Percentiles rank a stretch among this genome's conserved stretches.
Conservation (phyloP, 1,140 invertebrate species). For the Drosophila nikananu region DNA sequence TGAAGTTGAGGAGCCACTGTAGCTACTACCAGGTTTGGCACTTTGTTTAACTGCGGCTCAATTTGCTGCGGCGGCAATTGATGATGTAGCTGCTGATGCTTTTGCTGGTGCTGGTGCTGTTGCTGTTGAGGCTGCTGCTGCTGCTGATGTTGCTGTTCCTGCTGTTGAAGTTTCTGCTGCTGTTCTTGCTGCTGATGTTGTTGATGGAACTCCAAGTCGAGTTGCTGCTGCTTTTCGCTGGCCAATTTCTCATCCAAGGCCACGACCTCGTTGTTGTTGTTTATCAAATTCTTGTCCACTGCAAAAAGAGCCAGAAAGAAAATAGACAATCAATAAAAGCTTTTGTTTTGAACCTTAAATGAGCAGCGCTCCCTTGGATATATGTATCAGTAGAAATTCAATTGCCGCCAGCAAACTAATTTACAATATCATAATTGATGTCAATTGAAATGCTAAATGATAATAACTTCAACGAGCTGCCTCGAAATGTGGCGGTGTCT, state of each 20-base stretch:
- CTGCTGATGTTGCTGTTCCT: conserved; percentile 32
- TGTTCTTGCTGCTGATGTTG: conserved; percentile 40
- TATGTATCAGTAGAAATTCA: conserved; percentile 23
- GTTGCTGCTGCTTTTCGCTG: conserved; percentile 39
- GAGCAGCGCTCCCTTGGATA: conserved; percentile 5
- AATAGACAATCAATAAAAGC: conserved; percentile 23
- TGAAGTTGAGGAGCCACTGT: conserved; percentile 63
- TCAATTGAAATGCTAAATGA: conserved; percentile 75
- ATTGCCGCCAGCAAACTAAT: conserved; percentile 70
- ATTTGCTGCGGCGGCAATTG: conserved; percentile 26
- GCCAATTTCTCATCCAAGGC: conserved; percentile 57
- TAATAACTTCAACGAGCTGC: conserved; percentile 36
- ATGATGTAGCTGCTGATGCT: conserved; percentile 36
- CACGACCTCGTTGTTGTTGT: conserved; percentile 58
- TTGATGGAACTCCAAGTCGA: conserved; percentile 38
- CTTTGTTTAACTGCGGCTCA: conserved; percentile 42
- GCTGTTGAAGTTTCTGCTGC: conserved; percentile 24
- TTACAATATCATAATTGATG: conserved; percentile 77
- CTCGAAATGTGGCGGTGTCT: conserved; percentile 4
- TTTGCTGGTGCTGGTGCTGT: conserved; percentile 31
- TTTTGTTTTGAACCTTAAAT: conserved; percentile 15
- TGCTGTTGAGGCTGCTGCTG: conserved; percentile 43
- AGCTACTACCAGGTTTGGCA: conserved; percentile 55
- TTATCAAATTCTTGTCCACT: conserved; percentile 68
- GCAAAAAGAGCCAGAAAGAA: conserved; percentile 28